These are phyloP conservation scores for Athripsodes cinereus DNA, from an alignment of 2,888 invertebrate species.

Conservation along the genomic window DNA sequence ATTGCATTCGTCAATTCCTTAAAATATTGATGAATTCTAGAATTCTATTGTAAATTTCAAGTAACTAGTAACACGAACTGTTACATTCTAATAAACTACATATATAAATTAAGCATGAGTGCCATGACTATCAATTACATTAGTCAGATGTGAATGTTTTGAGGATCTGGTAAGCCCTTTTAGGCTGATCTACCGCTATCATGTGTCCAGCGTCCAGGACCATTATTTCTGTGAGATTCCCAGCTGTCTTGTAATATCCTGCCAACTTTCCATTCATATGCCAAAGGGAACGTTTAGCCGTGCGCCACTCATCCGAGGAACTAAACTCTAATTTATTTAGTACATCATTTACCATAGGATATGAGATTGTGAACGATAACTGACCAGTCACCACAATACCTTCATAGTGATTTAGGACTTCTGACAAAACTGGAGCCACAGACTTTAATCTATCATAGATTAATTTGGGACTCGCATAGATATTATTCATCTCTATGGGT, in stretches of 20 bases:
- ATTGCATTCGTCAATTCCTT: too few relatives aligned
- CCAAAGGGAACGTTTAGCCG: not conserved
- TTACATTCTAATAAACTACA: too few relatives aligned
- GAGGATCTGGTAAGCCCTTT: not conserved
- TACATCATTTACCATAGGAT: not conserved
- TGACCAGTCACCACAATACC: not conserved
- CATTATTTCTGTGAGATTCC: not conserved
- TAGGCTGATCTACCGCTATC: not conserved
- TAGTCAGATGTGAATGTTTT: not conserved
- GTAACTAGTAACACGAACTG: too few relatives aligned
- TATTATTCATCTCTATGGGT: constrained; percentile 40
- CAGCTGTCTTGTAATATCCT: not conserved
- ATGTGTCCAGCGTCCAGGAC: not conserved
- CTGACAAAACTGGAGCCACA: constrained; percentile 65
- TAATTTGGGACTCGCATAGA: constrained; percentile 25
- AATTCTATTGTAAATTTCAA: too few relatives aligned
- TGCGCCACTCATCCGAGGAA: not conserved
- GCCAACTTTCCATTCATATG: not conserved
- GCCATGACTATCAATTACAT: too few relatives aligned
- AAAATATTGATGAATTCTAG: too few relatives aligned
- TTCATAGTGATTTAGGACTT: constrained; percentile 43
- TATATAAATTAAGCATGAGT: too few relatives aligned
- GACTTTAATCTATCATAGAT: constrained; percentile 80
- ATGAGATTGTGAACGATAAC: not conserved
- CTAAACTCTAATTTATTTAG: not conserved